Percentiles rank a stretch among this genome's conserved stretches.
These are phyloP conservation scores for Pseudochaenichthys georgianus DNA, from an alignment of 2,797 vertebrate genomes.

Conservation along the genomic window DNA sequence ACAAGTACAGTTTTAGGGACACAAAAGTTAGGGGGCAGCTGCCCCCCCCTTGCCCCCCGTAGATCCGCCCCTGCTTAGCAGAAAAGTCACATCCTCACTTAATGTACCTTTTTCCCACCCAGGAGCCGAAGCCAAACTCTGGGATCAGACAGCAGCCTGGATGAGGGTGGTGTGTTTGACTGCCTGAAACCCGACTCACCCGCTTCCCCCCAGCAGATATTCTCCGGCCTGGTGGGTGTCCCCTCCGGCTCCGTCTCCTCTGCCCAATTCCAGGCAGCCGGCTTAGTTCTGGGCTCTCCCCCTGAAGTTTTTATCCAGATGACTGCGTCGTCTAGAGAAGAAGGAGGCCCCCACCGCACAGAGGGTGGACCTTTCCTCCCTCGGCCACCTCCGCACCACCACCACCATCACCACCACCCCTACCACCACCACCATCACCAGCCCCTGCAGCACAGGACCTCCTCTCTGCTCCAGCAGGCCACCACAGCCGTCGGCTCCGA, in stretches of 20 bases:
- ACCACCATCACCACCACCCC: constrained; percentile 86
- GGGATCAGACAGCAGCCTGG: constrained; percentile 92
- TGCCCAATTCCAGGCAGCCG: constrained; percentile 89
- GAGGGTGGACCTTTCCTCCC: constrained; percentile 87
- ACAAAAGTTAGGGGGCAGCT: too few species aligned
- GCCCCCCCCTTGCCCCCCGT: too few species aligned
- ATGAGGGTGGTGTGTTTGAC: constrained; percentile 94
- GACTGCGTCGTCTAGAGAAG: constrained; percentile 90
- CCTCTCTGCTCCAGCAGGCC: constrained; percentile 92
- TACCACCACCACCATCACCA: constrained; percentile 90
- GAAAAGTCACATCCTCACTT: too few species aligned
- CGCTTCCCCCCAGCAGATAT: constrained; percentile 90
- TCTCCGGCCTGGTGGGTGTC: constrained; percentile 92
- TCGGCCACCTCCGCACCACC: constrained; percentile 83
- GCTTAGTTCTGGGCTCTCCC: constrained; percentile 92
- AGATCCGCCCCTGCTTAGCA: too few species aligned
- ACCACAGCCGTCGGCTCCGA: constrained; percentile 82
- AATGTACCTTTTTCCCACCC: neutral
- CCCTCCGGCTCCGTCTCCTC: constrained; percentile 87
- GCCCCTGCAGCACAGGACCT: constrained; percentile 87
- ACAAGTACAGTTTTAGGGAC: too few species aligned
- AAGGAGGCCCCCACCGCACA: constrained; percentile 81
- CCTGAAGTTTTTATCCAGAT: constrained; percentile 97
- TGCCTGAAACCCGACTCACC: constrained; percentile 92
- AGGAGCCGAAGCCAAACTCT: constrained; percentile 94